Percentiles rank a stretch among this genome's conserved stretches.
Evolutionary conservation across 2,797 vertebrate species (phyloP).

Genomic region (Smutsia temminckii): DNA sequence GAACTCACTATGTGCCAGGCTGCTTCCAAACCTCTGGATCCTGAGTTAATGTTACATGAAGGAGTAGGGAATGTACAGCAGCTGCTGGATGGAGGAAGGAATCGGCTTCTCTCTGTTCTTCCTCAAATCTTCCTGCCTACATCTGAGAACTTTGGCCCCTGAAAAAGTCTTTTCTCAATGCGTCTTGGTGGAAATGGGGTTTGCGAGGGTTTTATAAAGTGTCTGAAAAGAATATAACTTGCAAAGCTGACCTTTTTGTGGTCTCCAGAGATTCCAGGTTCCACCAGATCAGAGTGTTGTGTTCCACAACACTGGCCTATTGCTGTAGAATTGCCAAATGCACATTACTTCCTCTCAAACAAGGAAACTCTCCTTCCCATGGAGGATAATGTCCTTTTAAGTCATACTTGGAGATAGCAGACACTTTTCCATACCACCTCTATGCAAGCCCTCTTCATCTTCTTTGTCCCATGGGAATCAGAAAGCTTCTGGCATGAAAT

Average conservation of each 20-base stretch:
- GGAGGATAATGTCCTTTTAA: background rate
- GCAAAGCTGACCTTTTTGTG: background rate
- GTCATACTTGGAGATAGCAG: background rate
- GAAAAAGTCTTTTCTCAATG: background rate
- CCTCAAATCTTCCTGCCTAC: background rate
- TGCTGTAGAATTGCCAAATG: background rate
- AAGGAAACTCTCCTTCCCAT: background rate
- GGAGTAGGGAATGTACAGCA: background rate
- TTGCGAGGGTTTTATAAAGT: background rate
- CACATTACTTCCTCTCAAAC: background rate
- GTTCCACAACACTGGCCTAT: background rate
- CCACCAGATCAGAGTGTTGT: background rate
- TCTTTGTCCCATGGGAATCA: background rate
- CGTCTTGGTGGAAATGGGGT: background rate
- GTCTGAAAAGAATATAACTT: background rate
- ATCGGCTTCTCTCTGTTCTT: background rate
- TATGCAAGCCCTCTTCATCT: background rate
- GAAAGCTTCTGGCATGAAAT: background rate
- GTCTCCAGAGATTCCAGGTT: background rate
- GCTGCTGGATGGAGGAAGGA: background rate
- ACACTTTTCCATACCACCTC: background rate
- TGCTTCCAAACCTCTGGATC: background rate
- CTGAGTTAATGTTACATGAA: background rate
- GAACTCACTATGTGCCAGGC: background rate
- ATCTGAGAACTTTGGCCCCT: background rate